phyloP scores from a whole-genome alignment of 2,888 invertebrate species.

The Trachelus troglodyta region DNA sequence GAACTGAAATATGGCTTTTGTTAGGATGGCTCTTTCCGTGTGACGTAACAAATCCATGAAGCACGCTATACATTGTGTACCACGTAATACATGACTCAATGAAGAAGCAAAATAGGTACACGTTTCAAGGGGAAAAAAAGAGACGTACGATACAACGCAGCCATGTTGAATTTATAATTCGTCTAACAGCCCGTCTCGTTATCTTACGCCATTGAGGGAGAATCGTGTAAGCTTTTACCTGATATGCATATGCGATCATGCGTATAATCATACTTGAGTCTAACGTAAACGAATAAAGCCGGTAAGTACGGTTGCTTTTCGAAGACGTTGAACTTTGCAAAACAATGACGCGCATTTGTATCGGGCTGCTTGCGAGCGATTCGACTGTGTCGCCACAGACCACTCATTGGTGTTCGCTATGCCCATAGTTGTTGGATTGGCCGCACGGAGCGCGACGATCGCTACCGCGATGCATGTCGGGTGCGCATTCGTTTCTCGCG shows the following conservation, averaged over 20 bases:
- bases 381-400: background rate
- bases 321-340: conserved; percentile 1
- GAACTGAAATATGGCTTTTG: background rate
- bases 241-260: background rate
- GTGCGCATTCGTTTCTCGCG: background rate
- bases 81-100: background rate
- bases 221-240: background rate
- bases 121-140: background rate
- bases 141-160: background rate
- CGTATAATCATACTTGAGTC: background rate
- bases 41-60: background rate
- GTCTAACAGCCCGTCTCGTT: background rate
- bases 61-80: background rate
- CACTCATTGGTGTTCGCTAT: no score
- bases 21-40: background rate
- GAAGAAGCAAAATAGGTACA: background rate
- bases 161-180: background rate
- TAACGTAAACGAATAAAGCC: background rate
- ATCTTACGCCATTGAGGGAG: background rate
- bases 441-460: background rate
- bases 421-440: background rate
- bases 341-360: background rate
- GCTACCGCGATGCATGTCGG: background rate
- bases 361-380: background rate
- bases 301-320: background rate